phyloP scores from a whole-genome alignment of 2,888 invertebrate species.

The Dusona sp. region DNA sequence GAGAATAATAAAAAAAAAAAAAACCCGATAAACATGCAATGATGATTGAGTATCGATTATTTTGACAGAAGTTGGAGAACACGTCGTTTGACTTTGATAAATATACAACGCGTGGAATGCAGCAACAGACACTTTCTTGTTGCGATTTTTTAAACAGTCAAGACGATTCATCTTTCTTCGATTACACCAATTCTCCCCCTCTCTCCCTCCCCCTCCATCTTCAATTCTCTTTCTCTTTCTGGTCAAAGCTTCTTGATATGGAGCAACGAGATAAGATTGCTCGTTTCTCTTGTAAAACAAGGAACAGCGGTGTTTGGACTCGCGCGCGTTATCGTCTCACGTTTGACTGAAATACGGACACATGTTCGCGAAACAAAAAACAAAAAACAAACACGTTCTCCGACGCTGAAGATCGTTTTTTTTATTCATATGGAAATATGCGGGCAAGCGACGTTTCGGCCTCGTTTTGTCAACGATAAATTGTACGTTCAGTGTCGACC shows the following conservation, averaged over 20 bases:
- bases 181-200: conserved; percentile 36
- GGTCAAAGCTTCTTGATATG: conserved; percentile 27
- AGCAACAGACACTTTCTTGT: conserved; percentile 67
- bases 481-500: conserved; percentile 14
- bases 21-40: not conserved
- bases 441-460: conserved; percentile 41
- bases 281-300: conserved; percentile 59
- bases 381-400: conserved; percentile 26
- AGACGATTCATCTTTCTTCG: conserved; percentile 67
- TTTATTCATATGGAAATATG: conserved; percentile 45
- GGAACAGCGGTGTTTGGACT: conserved; percentile 55
- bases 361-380: conserved; percentile 9
- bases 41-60: conserved; percentile 50
- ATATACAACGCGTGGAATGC: conserved; percentile 36
- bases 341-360: conserved; percentile 37
- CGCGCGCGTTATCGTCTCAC: conserved; percentile 46
- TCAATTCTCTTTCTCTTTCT: conserved; percentile 19
- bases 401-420: conserved; percentile 9
- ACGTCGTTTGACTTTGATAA: conserved; percentile 32
- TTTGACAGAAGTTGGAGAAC: conserved; percentile 14
- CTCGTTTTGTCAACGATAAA: conserved; percentile 40
- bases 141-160: conserved; percentile 62
- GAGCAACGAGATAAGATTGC: conserved; percentile 62
- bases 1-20: not conserved
- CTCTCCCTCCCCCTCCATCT: conserved; percentile 36